Evolutionary conservation across 2,888 invertebrate genomes (phyloP), one percentile per base, ranked within the genome.

Genomic region (Ctenicera cuprea): DNA sequence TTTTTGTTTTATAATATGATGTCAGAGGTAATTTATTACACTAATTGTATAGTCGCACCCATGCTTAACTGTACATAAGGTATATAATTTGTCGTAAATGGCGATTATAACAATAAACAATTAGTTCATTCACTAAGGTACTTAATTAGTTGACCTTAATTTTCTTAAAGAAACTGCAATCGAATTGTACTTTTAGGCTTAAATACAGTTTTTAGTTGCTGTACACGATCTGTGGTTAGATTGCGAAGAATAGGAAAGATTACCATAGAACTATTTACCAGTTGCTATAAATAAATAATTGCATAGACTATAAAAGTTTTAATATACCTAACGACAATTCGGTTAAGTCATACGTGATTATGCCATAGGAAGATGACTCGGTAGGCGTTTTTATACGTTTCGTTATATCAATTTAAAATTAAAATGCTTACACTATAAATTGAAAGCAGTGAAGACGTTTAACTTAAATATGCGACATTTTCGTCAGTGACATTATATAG

Each of bases 401-500:
- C 26, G 26, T n/a, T 26, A n/a, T 41, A 3, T 41, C n/a, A 41
- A 11, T 41, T 41, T 41, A 11, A 41, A 41, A 41, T 41, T 12
- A 41, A 41, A 54, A 33, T 54, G 9, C 12, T 54, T 16, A n/a
- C 5, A 18, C 16, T 7, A 50, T 22, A 50, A 50, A 12, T 52
- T 26, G 52, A 26, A 30, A 18, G 16, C 30, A 22, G 7, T 26
- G 26, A 26, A 30, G 37, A 18, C 30, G 11, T 12, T 57, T 37
- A 57, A 33, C 8, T 66, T 52, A 54, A 50, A 14, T 54, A 54
- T 22, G 37, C 54, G 62, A 70, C 62, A 57, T 63, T 64, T 71
- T 54, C 33, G 63, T 52, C n/a, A 63, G 54, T 71, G 70, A 64
- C 71, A 71, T 70, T 62, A 62, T 43, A 50, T 20, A 30, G 20